Evolutionary conservation across 2,113 vertebrate genomes (phyloP), one percentile per base, ranked within the genome.

Genomic region (Tiliqua scincoides): DNA sequence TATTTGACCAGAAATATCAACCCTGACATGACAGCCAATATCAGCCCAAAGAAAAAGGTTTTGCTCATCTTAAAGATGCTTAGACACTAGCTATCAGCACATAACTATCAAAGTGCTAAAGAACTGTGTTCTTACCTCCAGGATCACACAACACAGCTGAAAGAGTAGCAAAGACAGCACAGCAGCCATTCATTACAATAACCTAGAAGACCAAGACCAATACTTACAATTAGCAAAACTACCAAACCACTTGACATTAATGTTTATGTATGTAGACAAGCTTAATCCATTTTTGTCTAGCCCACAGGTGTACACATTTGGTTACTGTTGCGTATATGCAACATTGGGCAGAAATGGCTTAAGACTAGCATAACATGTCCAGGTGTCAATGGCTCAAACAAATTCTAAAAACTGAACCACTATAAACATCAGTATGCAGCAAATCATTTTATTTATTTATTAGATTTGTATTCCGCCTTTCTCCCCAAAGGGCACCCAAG

Each of bases 171-270:
- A 95, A 91, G 77, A 52, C 85, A n/a, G 91, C 62, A 77, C 78
- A 88, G 54, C 93, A 91, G 59, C 91, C 91, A 65, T 85, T 92
- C 91, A 88, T 88, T 52, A 93, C 79, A 75, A 85, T 80, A 81
- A 94, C 32, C 91, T 95, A 79, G 70, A 93, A 85, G 73, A 4
- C n/a, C 6, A 3, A 65, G 40, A 32, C 6, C 65, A 87, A 40
- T n/a, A 52, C 11, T 35, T 80, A 32, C 21, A 73, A 20, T 62
- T 35, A 73, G 40, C 30, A 74, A 73, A 30, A 52, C 9, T 79
- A 35, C 3, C 70, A 85, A 62, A 79, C 4, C 35, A 79, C 17
- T 12, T 32, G 35, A 85, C 43, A 71, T 40, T 72, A 7, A 57
- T 48, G 43, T 48, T 48, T 48, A 48, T 48, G 43, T 48, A 4